phyloP scores from a whole-genome alignment of 1,140 invertebrate genomes.

The Neomicropteryx cornuta region DNA sequence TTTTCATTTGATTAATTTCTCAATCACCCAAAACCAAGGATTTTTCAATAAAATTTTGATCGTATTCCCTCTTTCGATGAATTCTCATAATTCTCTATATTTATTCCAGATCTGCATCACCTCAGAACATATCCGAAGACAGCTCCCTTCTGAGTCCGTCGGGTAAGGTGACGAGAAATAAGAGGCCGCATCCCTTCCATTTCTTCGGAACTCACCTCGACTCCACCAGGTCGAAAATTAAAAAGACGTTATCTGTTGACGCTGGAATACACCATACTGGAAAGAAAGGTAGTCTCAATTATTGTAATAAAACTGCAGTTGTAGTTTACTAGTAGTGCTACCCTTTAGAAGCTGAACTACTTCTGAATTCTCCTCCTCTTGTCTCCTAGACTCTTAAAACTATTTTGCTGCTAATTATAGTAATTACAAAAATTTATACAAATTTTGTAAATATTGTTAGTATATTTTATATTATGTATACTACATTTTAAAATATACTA shows the following conservation, averaged over 20 bases:
- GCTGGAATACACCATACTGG: conserved; percentile 39
- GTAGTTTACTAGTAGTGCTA: too few relatives aligned
- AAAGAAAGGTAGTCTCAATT: conserved; percentile 23
- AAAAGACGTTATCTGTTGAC: conserved; percentile 38
- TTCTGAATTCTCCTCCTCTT: too few relatives aligned
- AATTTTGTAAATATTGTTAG: too few relatives aligned
- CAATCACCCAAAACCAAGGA: not conserved
- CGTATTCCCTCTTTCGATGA: not conserved
- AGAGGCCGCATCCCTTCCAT: conserved; percentile 26
- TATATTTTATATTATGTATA: too few relatives aligned
- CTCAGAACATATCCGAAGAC: conserved; percentile 31
- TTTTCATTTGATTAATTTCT: not conserved
- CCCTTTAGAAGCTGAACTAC: too few relatives aligned
- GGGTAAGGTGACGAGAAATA: conserved; percentile 22
- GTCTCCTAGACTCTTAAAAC: too few relatives aligned
- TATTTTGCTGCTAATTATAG: too few relatives aligned
- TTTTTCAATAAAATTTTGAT: not conserved
- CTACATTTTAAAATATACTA: too few relatives aligned
- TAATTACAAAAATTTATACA: too few relatives aligned
- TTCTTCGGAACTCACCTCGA: conserved; percentile 35
- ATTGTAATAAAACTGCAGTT: too few relatives aligned
- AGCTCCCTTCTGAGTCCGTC: conserved; percentile 31
- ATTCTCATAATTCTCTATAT: not conserved
- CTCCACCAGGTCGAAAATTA: conserved; percentile 32
- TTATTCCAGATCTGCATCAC: conserved; percentile 30